Percentiles rank a stretch among this genome's conserved stretches.
phyloP scores from a whole-genome alignment of 37 sponge, comb jelly and placozoan genomes.

The Hexactinellida sp. region DNA sequence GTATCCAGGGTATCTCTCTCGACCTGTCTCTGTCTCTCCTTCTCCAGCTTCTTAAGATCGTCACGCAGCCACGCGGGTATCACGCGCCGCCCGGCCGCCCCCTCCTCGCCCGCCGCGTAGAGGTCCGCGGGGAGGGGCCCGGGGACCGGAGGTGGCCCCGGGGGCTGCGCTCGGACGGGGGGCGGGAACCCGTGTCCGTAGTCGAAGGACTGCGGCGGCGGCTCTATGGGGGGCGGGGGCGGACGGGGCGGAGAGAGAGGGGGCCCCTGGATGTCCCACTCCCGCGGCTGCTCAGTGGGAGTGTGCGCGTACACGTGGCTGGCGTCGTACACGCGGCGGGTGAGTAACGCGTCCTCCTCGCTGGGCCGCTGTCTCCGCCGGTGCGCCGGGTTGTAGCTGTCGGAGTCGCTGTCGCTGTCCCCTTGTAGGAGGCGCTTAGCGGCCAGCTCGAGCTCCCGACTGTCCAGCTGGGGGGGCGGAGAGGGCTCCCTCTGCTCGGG shows the following conservation, averaged over 20 bases:
- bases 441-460: background rate
- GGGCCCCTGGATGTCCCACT: background rate
- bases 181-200: constrained; percentile 16
- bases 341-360: background rate
- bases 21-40: background rate
- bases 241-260: background rate
- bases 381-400: background rate
- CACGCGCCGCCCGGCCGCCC: background rate
- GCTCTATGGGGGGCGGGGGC: background rate
- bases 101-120: background rate
- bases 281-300: background rate
- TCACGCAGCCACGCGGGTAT: background rate
- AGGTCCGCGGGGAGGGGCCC: background rate
- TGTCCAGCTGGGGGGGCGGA: background rate
- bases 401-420: background rate
- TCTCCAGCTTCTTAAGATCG: background rate
- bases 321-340: background rate
- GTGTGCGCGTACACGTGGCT: background rate
- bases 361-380: background rate
- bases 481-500: background rate
- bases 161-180: background rate
- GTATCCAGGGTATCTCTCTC: background rate
- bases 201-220: background rate
- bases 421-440: background rate
- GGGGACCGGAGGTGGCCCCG: background rate